These are phyloP conservation scores for Ferrisia virgata DNA, from an alignment of 2,888 invertebrate species.

Conservation along the genomic window DNA sequence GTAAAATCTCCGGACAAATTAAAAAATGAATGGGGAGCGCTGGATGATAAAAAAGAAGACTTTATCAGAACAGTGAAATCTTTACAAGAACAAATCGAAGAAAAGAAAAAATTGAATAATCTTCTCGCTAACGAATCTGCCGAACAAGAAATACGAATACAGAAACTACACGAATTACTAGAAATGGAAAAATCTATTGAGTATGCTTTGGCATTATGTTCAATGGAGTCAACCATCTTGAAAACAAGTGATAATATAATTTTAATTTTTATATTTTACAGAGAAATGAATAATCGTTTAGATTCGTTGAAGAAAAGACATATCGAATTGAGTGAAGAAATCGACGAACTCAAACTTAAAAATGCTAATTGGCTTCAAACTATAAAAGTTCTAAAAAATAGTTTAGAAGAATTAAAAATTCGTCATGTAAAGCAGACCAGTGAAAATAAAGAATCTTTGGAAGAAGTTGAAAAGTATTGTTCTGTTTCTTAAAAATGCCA, in stretches of 20 bases:
- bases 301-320: neutral
- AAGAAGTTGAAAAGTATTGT: neutral
- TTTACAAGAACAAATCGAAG: slow-evolving; percentile 8
- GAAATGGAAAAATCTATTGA: neutral
- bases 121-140: neutral
- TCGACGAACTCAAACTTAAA: neutral
- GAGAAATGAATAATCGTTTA: neutral
- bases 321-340: neutral
- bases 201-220: neutral
- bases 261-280: neutral
- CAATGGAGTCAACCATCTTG: too few relatives aligned
- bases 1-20: slow-evolving; percentile 35
- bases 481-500: neutral
- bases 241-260: neutral
- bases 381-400: neutral
- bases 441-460: slow-evolving; percentile 5
- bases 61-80: neutral
- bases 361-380: neutral
- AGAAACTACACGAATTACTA: slow-evolving; percentile 4
- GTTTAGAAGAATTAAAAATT: neutral
- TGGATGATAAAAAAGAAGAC: slow-evolving; percentile 17
- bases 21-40: neutral
- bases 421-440: neutral
- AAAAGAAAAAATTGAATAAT: slow-evolving; percentile 30
- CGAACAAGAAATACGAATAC: neutral